Conservation (phyloP, 2,888 invertebrate genomes). For the Euproctis similis region DNA sequence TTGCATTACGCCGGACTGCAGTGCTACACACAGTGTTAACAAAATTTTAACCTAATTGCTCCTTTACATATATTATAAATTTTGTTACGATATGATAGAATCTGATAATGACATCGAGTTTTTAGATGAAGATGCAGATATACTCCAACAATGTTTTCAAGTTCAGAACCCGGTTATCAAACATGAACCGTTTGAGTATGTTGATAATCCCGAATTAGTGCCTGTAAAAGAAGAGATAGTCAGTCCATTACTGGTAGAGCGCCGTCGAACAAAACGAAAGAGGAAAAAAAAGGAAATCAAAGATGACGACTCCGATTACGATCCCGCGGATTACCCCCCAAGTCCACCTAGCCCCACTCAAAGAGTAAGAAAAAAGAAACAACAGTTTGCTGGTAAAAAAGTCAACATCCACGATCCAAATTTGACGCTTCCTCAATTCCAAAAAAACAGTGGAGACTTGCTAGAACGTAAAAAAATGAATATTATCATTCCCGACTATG, state of each 20-base stretch:
- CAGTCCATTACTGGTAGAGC: constrained; percentile 34
- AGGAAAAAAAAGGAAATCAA: constrained; percentile 35
- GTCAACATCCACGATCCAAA: constrained; percentile 18
- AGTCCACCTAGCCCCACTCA: constrained; percentile 25
- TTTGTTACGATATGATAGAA: constrained; percentile 44
- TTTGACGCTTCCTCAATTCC: constrained; percentile 2
- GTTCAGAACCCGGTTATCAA: constrained; percentile 2
- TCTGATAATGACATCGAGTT: constrained; percentile 58
- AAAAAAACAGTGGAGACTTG: constrained; percentile 1
- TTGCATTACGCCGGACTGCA: no score
- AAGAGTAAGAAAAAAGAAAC: constrained; percentile 18
- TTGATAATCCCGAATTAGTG: neutral
- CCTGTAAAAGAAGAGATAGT: constrained; percentile 9
- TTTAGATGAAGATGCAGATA: constrained; percentile 65
- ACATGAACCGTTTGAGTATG: no score
- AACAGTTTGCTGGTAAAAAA: constrained; percentile 12
- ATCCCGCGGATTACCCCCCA: constrained; percentile 27
- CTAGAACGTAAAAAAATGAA: constrained; percentile 31
- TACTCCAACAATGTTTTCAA: constrained; percentile 60
- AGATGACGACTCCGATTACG: constrained; percentile 58
- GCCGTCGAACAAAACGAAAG: constrained; percentile 26
- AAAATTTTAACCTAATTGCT: no score
- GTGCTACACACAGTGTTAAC: no score
- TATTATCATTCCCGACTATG: constrained; percentile 56
- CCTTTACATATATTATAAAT: no score